Evolutionary conservation across 64 coral and sea anemone genomes (phyloP), one percentile per base, ranked within the genome.

Genomic region (Pocillopora verrucosa): DNA sequence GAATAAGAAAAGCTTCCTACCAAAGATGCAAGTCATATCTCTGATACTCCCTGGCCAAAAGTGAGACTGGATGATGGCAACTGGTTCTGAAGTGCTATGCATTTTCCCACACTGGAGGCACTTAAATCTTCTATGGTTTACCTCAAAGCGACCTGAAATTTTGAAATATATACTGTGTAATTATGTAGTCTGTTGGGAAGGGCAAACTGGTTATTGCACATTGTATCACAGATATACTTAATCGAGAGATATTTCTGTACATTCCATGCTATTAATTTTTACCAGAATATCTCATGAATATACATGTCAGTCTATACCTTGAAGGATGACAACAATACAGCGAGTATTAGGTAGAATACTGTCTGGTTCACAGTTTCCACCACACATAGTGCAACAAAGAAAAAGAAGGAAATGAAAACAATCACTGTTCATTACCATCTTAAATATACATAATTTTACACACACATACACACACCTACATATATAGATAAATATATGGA

Each of bases 41-140:
- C 38, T 87, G 61, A 94, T 90, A 83, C 92, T 94, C 25, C 81
- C 92, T 62, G 92, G 88, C 88, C 88, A 94, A 56, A 84, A 90
- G 0, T 82, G 74, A 20, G 74, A 75, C 63, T 90, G 82, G 22
- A 57, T 87, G 2, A 94, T 58, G 16, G 80, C 51, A 16, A 81
- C n/a, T 73, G 92, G 75, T 59, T 90, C 36, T 16, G 87, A 90
- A 12, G 80, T 86, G 3, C 57, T 79, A 61, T 86, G n/a, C 2
- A 16, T 15, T 35, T 90, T 85, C 15, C 34, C 0, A 36, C 87
- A 90, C 1, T 86, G 13, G 16, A 58, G n/a, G 57, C 92, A 94
- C 34, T 85, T 9, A 64, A 73, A 94, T 10, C 17, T 60, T 45
- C 13, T 19, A n/a, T 90, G 81, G 17, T 79, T 59, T 34, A 89